These are phyloP conservation scores for Equus quagga DNA, from an alignment of 2,113 vertebrate species.

Conservation along the genomic window DNA sequence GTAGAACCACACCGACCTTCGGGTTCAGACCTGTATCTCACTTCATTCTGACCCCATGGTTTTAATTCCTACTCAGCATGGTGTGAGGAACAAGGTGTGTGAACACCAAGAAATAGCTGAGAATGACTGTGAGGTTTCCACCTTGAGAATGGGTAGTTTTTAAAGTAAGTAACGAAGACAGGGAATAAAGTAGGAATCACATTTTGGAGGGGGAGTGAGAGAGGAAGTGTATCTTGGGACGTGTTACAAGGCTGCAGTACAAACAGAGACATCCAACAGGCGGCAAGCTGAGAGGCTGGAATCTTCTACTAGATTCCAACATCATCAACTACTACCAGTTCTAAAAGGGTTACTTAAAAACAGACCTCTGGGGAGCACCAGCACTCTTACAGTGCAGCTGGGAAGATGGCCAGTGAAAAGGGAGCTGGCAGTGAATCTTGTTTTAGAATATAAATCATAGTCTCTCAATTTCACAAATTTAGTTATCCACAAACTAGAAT, in stretches of 20 bases:
- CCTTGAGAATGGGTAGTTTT: neutral
- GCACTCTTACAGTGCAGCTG: neutral
- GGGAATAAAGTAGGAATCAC: neutral
- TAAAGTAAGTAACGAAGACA: neutral
- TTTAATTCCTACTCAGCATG: neutral
- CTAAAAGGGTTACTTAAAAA: neutral
- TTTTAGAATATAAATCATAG: neutral
- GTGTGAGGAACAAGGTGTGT: neutral
- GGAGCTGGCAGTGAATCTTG: neutral
- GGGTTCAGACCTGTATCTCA: rapidly evolving
- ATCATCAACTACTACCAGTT: neutral
- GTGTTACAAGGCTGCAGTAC: neutral
- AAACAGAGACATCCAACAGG: neutral
- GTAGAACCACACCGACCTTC: neutral
- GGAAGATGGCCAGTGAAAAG: neutral
- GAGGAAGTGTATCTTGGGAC: neutral
- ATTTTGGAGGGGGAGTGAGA: rapidly evolving
- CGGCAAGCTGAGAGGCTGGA: neutral
- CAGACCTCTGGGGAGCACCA: neutral
- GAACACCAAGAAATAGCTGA: neutral
- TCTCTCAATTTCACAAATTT: neutral
- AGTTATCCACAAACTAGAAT: neutral
- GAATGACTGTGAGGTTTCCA: neutral
- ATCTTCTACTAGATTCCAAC: neutral
- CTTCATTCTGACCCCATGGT: neutral